Percentiles rank a stretch among this genome's conserved stretches.
Conservation (phyloP, 2,888 invertebrate genomes). For the Phortica okadai region DNA sequence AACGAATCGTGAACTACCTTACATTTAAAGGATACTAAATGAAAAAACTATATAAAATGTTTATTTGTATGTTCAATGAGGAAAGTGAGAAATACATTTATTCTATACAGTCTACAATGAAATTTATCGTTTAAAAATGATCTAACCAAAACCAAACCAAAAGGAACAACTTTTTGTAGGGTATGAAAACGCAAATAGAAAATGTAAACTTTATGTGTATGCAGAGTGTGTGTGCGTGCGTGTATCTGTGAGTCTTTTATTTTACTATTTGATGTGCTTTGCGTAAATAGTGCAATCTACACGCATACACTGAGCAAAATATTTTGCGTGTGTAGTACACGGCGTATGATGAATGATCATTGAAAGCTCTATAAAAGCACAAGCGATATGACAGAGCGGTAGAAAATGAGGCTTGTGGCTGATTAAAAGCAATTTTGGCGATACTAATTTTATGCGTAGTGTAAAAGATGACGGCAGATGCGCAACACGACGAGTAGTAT, state of each 20-base stretch:
- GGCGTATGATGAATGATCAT: neutral
- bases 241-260: neutral
- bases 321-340: neutral
- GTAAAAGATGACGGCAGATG: conserved; percentile 17
- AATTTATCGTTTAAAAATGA: too few species aligned
- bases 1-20: too few species aligned
- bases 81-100: too few species aligned
- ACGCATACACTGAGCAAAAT: conserved; percentile 12
- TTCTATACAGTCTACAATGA: too few species aligned
- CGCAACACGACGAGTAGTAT: conserved; percentile 50
- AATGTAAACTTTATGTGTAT: conserved; percentile 17
- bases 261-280: conserved; percentile 16
- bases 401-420: neutral
- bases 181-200: conserved; percentile 6
- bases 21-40: too few species aligned
- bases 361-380: neutral
- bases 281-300: conserved; percentile 26
- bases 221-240: neutral
- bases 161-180: neutral
- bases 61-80: too few species aligned
- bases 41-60: too few species aligned
- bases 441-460: neutral
- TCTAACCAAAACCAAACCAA: too few species aligned
- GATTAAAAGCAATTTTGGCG: neutral
- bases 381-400: neutral